Conservation (phyloP, 2,797 vertebrate species). For the Pachyuromys duprasi region DNA sequence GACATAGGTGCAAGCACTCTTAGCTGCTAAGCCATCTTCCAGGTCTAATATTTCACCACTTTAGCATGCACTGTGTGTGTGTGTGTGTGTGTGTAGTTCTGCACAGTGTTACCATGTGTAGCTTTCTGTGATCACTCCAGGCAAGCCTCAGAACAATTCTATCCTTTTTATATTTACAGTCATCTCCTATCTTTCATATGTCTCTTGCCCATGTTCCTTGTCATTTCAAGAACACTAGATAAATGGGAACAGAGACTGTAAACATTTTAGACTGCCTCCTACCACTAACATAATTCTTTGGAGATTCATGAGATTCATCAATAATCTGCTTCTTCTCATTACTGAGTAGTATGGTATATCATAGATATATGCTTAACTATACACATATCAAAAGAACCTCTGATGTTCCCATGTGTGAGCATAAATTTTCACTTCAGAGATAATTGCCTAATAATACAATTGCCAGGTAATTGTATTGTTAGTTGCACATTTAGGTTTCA, state of each 20-base stretch:
- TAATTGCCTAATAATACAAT: slow-evolving; percentile 14
- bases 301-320: not conserved
- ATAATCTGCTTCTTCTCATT: slow-evolving; percentile 53
- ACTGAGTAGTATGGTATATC: not conserved
- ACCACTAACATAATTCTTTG: not conserved
- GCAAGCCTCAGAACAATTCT: slow-evolving; percentile 2
- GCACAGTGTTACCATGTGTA: not conserved
- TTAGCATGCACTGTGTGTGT: not conserved
- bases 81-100: slow-evolving; percentile 18
- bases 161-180: slow-evolving; percentile 36
- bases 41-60: not conserved
- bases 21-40: not conserved
- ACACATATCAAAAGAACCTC: slow-evolving; percentile 11
- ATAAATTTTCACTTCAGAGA: slow-evolving; percentile 50
- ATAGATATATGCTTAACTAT: slow-evolving; percentile 7
- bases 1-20: not conserved
- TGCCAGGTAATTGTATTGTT: not conserved
- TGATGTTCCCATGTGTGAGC: slow-evolving; percentile 34
- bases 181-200: not conserved
- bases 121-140: slow-evolving; percentile 22
- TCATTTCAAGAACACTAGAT: slow-evolving; percentile 38
- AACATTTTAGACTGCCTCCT: not conserved
- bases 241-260: slow-evolving; percentile 33
- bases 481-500: slow-evolving; percentile 44
- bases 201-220: slow-evolving; percentile 40